Conservation (phyloP, 1,140 invertebrate genomes). For the Maconellicoccus hirsutus region DNA sequence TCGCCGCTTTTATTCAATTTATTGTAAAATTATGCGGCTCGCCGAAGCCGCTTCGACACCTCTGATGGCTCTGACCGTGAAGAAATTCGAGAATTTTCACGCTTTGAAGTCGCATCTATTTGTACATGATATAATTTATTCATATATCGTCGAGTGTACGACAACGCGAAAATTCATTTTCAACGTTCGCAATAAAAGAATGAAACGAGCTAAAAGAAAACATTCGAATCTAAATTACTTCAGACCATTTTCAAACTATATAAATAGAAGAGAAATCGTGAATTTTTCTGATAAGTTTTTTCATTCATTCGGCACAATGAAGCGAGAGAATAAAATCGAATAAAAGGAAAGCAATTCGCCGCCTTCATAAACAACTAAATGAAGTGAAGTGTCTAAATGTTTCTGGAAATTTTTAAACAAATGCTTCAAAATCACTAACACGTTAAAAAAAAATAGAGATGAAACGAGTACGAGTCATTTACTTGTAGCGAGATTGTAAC, state of each 20-base stretch:
- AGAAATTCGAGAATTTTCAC: too few species aligned
- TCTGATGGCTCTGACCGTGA: too few species aligned
- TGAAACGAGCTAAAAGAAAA: neutral
- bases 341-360: neutral
- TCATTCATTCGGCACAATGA: conserved; percentile 2
- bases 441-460: neutral
- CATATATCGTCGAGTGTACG: neutral
- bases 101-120: too few species aligned
- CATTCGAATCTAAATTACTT: neutral
- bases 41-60: too few species aligned
- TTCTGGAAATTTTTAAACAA: neutral
- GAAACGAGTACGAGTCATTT: too few species aligned
- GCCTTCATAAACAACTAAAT: neutral
- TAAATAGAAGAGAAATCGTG: neutral
- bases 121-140: too few species aligned
- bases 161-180: neutral
- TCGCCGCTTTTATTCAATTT: too few species aligned
- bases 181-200: neutral
- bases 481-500: too few species aligned
- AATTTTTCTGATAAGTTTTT: conserved; percentile 6
- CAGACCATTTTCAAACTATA: conserved; percentile 5
- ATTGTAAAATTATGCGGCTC: too few species aligned
- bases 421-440: neutral
- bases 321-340: conserved; percentile 4
- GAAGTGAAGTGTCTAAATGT: neutral